Conservation (phyloP, 2,113 vertebrate species). For the Dipodomys merriami region DNA sequence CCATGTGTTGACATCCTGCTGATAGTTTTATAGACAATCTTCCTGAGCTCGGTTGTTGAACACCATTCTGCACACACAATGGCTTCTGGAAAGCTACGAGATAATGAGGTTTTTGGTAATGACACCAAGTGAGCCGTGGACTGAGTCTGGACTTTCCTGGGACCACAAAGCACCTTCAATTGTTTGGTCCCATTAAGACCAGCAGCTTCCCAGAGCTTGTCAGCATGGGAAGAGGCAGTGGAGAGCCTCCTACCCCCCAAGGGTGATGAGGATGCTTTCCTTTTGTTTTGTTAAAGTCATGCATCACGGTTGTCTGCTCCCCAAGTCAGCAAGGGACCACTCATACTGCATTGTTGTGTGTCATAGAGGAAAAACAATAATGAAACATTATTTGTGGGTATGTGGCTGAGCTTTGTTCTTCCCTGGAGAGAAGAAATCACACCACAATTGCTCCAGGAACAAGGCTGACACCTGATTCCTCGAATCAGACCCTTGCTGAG, state of each 20-base stretch:
- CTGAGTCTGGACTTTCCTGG: neutral
- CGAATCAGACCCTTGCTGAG: neutral
- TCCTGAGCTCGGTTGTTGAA: neutral
- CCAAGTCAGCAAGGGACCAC: neutral
- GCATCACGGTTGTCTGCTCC: neutral
- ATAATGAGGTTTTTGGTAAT: neutral
- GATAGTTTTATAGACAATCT: neutral
- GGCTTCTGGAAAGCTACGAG: neutral
- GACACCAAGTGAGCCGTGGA: neutral
- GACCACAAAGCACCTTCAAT: neutral
- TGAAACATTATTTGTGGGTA: neutral
- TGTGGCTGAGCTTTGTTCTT: neutral
- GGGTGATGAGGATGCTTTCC: neutral
- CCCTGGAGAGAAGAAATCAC: neutral
- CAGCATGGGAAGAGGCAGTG: neutral
- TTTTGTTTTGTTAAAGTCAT: neutral
- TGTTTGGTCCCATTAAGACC: neutral
- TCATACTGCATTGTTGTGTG: neutral
- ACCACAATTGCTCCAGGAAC: fast-evolving
- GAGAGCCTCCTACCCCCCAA: neutral
- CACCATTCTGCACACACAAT: neutral
- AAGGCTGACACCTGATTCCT: neutral
- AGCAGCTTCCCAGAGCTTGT: neutral
- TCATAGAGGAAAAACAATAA: neutral
- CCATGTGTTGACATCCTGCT: neutral